phyloP scores from a whole-genome alignment of 2,888 invertebrate species.

The Fragum sueziense region DNA sequence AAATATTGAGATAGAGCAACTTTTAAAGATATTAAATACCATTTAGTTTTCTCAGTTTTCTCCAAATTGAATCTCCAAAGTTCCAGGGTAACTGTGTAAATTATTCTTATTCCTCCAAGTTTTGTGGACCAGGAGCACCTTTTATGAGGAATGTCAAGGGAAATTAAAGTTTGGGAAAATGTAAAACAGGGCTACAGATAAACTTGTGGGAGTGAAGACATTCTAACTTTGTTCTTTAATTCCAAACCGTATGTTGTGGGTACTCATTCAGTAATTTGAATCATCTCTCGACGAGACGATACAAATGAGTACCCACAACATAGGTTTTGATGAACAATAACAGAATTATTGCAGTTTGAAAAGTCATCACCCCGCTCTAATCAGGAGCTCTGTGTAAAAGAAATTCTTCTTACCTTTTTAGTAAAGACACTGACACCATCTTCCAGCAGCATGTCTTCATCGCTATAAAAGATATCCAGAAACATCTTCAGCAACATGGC shows the following conservation, averaged over 20 bases:
- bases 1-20: too few species aligned
- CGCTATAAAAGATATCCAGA: constrained; percentile 25
- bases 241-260: too few species aligned
- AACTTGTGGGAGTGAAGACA: too few species aligned
- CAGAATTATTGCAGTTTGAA: neutral
- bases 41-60: too few species aligned
- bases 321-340: neutral
- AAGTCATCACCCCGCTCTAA: neutral
- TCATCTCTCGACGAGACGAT: neutral
- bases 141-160: neutral
- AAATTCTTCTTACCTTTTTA: constrained; percentile 32
- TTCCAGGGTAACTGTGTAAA: too few species aligned
- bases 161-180: neutral
- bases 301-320: neutral
- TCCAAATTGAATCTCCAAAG: too few species aligned
- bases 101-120: too few species aligned
- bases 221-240: too few species aligned
- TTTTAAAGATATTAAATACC: too few species aligned
- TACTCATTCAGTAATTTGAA: neutral
- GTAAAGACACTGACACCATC: constrained; percentile 43
- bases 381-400: neutral
- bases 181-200: neutral
- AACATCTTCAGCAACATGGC: neutral
- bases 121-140: too few species aligned
- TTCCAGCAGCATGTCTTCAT: constrained; percentile 45